These are phyloP conservation scores for Acromyrmex heyeri DNA, from an alignment of 1,140 invertebrate genomes.

Conservation along the genomic window DNA sequence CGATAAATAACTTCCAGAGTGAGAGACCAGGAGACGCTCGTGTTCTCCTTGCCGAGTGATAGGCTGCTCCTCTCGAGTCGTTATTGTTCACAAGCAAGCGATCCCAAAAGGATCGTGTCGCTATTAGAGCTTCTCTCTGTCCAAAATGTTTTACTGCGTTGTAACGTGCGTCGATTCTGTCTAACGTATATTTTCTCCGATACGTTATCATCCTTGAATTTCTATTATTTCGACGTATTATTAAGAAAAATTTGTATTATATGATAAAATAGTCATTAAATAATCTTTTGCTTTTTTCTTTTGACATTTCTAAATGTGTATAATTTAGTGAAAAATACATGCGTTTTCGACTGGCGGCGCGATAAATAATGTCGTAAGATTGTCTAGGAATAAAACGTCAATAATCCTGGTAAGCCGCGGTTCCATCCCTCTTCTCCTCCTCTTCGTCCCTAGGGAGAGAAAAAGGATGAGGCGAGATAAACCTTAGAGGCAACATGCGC, in stretches of 20 bases:
- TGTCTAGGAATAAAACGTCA: constrained; percentile 63
- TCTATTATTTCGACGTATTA: background rate
- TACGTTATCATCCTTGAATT: background rate
- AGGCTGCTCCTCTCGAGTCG: constrained; percentile 55
- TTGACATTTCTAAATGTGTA: constrained; percentile 40
- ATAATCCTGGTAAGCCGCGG: constrained; percentile 68
- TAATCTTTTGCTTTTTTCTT: background rate
- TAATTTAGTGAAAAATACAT: constrained; percentile 58
- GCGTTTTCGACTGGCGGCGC: constrained; percentile 32
- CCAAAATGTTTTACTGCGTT: constrained; percentile 51
- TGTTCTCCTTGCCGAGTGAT: constrained; percentile 54
- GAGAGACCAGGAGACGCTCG: constrained; percentile 36
- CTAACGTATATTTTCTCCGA: background rate
- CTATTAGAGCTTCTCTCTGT: constrained; percentile 46
- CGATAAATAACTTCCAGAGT: constrained; percentile 75
- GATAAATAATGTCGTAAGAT: constrained; percentile 56
- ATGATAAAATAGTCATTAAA: background rate
- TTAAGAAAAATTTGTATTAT: background rate
- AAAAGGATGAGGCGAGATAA: constrained; percentile 65
- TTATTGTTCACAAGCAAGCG: constrained; percentile 68
- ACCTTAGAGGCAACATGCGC: constrained; percentile 66
- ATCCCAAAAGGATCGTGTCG: constrained; percentile 57
- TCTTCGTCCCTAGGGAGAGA: constrained; percentile 14
- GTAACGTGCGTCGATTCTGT: constrained; percentile 13
- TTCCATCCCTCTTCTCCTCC: background rate